A percentile compares a stretch with the other conserved stretches of the same genome.
These are phyloP conservation scores for Amphipyra tragopoginis DNA, from an alignment of 2,888 invertebrate species.

Conservation along the genomic window DNA sequence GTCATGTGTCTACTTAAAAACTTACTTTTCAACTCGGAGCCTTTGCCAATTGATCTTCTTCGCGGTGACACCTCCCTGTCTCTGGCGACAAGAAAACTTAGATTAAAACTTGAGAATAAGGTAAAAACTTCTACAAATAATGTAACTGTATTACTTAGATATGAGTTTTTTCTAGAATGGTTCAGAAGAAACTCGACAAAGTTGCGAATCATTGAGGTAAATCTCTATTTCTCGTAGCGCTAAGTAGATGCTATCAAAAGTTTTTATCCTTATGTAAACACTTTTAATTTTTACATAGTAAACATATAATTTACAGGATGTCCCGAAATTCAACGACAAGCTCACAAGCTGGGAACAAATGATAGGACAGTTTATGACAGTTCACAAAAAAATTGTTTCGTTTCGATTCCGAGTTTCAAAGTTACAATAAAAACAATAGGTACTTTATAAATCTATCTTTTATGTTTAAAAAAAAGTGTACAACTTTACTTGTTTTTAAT, in stretches of 20 bases:
- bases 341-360: too few species aligned
- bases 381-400: too few species aligned
- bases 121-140: constrained; percentile 48
- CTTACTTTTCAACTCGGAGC: constrained; percentile 87
- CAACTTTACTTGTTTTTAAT: too few species aligned
- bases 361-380: too few species aligned
- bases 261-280: too few species aligned
- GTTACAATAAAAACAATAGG: too few species aligned
- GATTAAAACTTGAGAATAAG: constrained; percentile 69
- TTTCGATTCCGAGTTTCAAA: too few species aligned
- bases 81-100: constrained; percentile 91
- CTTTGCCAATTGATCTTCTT: constrained; percentile 86
- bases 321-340: too few species aligned
- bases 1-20: constrained; percentile 55
- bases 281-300: too few species aligned
- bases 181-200: constrained; percentile 9
- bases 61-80: constrained; percentile 91
- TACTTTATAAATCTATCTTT: too few species aligned
- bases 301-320: too few species aligned
- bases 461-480: too few species aligned
- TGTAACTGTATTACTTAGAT: constrained; percentile 41
- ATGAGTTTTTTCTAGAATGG: constrained; percentile 8
- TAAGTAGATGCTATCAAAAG: neutral
- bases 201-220: neutral
- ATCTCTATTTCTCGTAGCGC: neutral